Conservation (phyloP, 1,140 invertebrate genomes). For the Bombus fervidus region DNA sequence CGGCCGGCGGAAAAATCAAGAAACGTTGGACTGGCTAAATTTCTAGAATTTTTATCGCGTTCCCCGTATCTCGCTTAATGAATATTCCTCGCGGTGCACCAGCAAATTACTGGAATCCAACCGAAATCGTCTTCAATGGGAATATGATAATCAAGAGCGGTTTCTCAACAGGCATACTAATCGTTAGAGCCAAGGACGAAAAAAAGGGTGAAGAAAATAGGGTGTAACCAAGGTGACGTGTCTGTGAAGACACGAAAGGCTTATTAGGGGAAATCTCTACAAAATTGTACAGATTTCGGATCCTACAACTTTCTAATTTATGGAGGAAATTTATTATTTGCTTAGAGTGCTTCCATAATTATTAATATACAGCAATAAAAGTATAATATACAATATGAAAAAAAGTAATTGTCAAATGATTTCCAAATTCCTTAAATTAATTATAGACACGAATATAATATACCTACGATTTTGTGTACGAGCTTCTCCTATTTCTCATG, state of each 20-base stretch:
- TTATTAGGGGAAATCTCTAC: not conserved
- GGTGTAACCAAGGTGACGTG: too few species aligned
- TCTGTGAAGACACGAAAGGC: not conserved
- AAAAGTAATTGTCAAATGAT: too few species aligned
- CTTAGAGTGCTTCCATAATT: too few species aligned
- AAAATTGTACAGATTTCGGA: not conserved
- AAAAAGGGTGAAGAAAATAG: not conserved
- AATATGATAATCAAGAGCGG: conserved; percentile 38
- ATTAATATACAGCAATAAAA: too few species aligned
- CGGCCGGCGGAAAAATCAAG: conserved; percentile 26
- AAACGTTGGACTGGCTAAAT: conserved; percentile 28
- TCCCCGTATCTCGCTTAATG: conserved; percentile 40
- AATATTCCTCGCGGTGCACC: conserved; percentile 38
- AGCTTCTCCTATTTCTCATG: too few species aligned
- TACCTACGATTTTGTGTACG: too few species aligned
- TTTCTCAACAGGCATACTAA: conserved; percentile 22
- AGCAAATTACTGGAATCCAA: conserved; percentile 49
- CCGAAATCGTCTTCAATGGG: conserved; percentile 44
- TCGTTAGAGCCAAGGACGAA: not conserved
- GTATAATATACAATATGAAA: too few species aligned
- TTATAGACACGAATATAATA: too few species aligned
- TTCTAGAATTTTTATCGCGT: conserved; percentile 44
- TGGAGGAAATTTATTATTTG: too few species aligned
- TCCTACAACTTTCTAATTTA: too few species aligned
- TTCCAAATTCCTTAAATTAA: too few species aligned